Base-by-base conservation (phyloP, 2,113 vertebrate genomes). In the Pseudopodoces humilis region DNA sequence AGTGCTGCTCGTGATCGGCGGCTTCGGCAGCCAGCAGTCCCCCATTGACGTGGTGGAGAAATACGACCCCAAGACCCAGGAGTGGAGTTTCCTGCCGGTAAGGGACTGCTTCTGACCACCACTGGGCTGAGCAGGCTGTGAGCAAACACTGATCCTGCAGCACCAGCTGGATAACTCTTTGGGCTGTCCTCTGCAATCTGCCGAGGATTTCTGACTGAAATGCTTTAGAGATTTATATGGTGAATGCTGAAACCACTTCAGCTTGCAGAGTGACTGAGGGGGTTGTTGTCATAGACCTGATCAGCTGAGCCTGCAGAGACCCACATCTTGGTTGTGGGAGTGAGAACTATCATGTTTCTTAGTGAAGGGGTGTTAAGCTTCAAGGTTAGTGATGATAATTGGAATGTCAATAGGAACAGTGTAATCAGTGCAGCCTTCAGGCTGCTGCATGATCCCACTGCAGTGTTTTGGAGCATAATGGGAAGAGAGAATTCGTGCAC, bases 41-140 rank as follows among this genome's bases (percentile, higher is more conserved):
- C 99, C 99, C 25, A 99, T 99, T 22, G 99, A 99, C 6, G 98
- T 99, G 37, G 99, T 99, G 46, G 99, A 99, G 95, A 99, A 99
- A 92, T 99, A 99, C 9, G 99, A 99, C 95, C 99, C 99, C 6
- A 99, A 99, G 97, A 99, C 99, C 37, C 99, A 99, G 92, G 99
- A 99, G 91, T 99, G 99, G 99, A 99, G 98, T 95, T 99, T 99
- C 95, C 97, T 99, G 65, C 99, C 99, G 31, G 99, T 99, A 95
- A 98, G 99, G 98, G 60, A 24, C 62, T 33, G 2, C 13, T 71
- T 69, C 55, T 86, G 64, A 35, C 28, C 47, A 39, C 37, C 37
- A 4, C 31, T 37, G 74, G n/a, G 47, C 58, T 37, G 59, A 27
- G 13, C 33, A 62, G 43, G 49, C n/a, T 60, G 46, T 43, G 59